Evolutionary conservation across 2,888 invertebrate genomes (phyloP).

Genomic region (Ashinkailepas kermadecensis): DNA sequence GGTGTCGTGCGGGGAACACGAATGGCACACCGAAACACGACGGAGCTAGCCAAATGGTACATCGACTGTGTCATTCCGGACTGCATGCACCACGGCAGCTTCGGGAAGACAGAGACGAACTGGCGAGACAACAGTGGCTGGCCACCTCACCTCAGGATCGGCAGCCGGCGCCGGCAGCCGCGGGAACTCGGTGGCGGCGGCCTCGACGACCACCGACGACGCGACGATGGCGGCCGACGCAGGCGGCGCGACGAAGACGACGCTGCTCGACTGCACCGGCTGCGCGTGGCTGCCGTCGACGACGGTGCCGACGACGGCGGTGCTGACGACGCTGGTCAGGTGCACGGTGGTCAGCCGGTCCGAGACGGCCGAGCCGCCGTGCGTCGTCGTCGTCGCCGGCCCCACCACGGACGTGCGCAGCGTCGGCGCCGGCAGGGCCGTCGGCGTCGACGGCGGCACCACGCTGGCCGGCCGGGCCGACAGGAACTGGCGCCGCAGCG

Average conservation of each 20-base stretch:
- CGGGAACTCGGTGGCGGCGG: conserved; percentile 32
- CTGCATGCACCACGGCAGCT: too few species aligned
- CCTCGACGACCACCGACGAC: conserved; percentile 46
- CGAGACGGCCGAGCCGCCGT: conserved; percentile 73
- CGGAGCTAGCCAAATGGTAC: too few species aligned
- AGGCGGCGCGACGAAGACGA: conserved; percentile 49
- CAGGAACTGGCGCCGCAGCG: conserved; percentile 46
- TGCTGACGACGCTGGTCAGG: conserved; percentile 74
- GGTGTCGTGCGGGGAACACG: too few species aligned
- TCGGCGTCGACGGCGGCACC: conserved; percentile 79
- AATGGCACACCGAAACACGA: too few species aligned
- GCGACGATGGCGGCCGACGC: conserved; percentile 66
- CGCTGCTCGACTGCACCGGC: conserved; percentile 72
- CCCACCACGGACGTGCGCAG: conserved; percentile 48
- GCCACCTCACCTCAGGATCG: conserved; percentile 28
- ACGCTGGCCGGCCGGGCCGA: conserved; percentile 60
- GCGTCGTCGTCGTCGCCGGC: conserved; percentile 68
- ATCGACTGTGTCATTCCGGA: too few species aligned
- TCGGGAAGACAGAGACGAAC: too few species aligned
- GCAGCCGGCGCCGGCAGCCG: conserved; percentile 20
- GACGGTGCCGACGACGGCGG: conserved; percentile 80
- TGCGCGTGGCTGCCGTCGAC: conserved; percentile 78
- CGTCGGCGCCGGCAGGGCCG: conserved; percentile 48
- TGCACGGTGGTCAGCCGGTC: conserved; percentile 76
- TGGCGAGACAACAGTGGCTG: background rate